phyloP scores from a whole-genome alignment of 2,113 vertebrate species.

The Rhynchomys soricoides region DNA sequence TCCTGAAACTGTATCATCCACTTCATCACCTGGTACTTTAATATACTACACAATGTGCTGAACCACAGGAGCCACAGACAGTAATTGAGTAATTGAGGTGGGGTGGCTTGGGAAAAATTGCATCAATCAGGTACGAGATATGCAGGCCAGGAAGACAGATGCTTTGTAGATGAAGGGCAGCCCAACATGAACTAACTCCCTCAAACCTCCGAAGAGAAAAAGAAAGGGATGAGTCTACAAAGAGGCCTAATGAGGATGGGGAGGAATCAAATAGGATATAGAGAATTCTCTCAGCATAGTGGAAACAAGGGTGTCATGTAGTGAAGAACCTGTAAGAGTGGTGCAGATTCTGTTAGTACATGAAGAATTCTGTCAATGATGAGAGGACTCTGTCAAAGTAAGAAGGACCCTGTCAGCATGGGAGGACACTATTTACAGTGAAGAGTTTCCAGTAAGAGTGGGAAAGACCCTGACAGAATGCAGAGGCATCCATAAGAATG shows the following conservation, averaged over 20 bases:
- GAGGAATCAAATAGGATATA: not conserved
- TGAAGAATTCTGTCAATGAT: not conserved
- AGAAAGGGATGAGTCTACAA: rapidly evolving
- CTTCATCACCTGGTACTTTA: too few species aligned
- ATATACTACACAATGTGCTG: too few species aligned
- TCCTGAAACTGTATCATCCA: not conserved
- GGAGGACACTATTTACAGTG: too few species aligned
- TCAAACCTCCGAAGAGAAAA: too few species aligned
- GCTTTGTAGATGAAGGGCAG: not conserved
- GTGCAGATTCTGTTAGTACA: too few species aligned
- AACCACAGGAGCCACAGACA: not conserved
- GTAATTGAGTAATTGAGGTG: not conserved
- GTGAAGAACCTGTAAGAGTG: not conserved
- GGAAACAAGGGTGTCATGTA: not conserved
- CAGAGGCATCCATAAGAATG: not conserved
- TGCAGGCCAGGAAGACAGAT: not conserved
- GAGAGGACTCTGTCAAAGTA: too few species aligned
- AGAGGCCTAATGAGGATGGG: too few species aligned
- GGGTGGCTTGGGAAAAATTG: not conserved
- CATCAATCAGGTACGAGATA: not conserved
- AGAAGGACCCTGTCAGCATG: not conserved
- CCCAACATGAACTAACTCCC: not conserved
- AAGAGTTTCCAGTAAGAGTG: not conserved
- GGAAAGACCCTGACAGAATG: not conserved
- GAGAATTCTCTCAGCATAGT: too few species aligned